Base-by-base conservation (phyloP, 2,113 vertebrate species). In the Tyto alba region DNA sequence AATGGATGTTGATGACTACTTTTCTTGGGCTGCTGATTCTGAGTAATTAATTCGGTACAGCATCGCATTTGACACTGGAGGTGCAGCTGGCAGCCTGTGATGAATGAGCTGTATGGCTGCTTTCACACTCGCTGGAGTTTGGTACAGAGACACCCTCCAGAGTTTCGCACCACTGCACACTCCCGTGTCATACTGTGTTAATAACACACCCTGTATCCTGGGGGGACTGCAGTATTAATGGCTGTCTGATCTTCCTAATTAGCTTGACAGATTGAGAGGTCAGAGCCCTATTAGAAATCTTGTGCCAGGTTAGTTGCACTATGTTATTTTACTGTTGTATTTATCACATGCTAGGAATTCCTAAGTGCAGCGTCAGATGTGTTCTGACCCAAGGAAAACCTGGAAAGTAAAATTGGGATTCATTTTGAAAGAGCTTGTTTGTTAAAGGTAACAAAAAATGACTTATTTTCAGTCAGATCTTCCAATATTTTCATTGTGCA, bases 211-310 rank as follows among this genome's bases (percentile, higher is more conserved):
- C 36, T 23, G 19, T 48, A 21, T 53, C 89, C 93, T 32, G 1
- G 13, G 56, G 62, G 82, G 18, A 41, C 60, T 41, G 67, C 32
- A 27, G 55, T 25, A 59, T 59, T 91, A 96, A 79, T 41, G 48
- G 23, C 36, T 93, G 79, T 77, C 91, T 90, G 88, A 69, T 80
- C 55, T 68, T 85, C 90, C 88, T 96, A 89, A 96, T 90, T 78
- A 93, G 84, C 91, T 64, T 68, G 87, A 90, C 87, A 97, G 95
- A 96, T 66, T 89, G 75, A 36, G 77, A 38, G 94, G 69, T 94
- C 88, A 82, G 50, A 92, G 64, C 67, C 81, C 83, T 63, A 29
- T 40, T 71, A 90, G 89, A 64, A 90, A 60, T 27, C 67, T 26
- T 40, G 48, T 83, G 68, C 85, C 88, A 90, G 80, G 89, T 90